Base-by-base conservation (phyloP, 1,140 invertebrate genomes). In the Vanessa atalanta region DNA sequence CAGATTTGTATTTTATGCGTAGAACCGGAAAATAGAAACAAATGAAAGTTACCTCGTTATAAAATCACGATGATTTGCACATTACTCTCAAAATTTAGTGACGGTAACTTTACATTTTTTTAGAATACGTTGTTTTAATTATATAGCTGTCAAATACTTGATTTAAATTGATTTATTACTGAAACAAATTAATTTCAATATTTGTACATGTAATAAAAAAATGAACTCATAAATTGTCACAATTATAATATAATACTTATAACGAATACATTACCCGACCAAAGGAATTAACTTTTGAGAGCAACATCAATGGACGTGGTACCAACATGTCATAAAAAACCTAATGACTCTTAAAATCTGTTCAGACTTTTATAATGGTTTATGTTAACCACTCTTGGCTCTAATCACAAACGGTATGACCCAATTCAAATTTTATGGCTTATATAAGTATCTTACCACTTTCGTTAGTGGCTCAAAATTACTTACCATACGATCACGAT, bases 391-490 rank as follows among this genome's bases (percentile, higher is more conserved):
- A 73, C 70, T 63, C 65, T 65, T 70, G 31, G 70, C 70, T 63
- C 65, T 65, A 72, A 75, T 72, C 53, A 63, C 73, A 68, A 72
- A 66, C 66, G 66, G 60, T 78, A 65, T 63, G 67, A 74, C 60
- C 70, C 70, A 70, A 75, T 78, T 69, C 61, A 65, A 72, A 16
- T 37, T 78, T 78, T 78, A 78, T 70, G 50, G 67, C 65, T 50
- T 72, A 65, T 75, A 73, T 70, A 69, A 75, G 51, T 66, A 53
- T 65, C 61, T 70, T 75, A 47, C 75, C 75, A 76, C 70, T 76
- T 70, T 72, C 70, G 70, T 72, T 75, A 53, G 69, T 68, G 57
- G 51, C 50, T 75, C 47, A 23, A 57, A 68, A 78, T 72, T 69
- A 72, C 65, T 75, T 47, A 65, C 26, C 51, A 67, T 67, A 70